phyloP scores from a whole-genome alignment of 2,113 vertebrate species.

The Echinops telfairi region DNA sequence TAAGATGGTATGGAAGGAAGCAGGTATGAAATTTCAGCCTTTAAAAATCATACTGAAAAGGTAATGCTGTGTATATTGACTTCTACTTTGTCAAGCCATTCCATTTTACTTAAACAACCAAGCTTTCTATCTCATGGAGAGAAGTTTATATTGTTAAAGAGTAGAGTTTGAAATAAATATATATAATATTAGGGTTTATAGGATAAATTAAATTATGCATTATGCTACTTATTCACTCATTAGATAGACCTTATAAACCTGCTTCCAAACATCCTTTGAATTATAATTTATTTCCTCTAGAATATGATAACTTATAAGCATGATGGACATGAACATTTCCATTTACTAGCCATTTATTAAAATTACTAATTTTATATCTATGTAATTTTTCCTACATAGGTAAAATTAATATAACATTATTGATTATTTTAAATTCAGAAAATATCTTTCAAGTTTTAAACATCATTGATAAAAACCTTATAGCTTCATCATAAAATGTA shows the following conservation, averaged over 20 bases:
- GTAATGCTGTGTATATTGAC: conserved; percentile 45
- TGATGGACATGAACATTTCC: not conserved
- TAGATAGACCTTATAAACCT: not conserved
- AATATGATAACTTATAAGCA: not conserved
- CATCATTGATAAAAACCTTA: not conserved
- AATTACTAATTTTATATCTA: not conserved
- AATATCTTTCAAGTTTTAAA: conserved; percentile 6
- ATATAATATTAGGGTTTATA: not conserved
- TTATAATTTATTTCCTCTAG: not conserved
- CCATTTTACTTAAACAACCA: not conserved
- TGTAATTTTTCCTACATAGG: no score
- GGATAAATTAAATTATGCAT: not conserved
- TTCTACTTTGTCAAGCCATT: conserved; percentile 45
- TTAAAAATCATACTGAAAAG: conserved; percentile 55
- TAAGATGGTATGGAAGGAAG: not conserved
- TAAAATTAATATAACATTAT: no score
- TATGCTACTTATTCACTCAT: not conserved
- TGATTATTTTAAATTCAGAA: not conserved
- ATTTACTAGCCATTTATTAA: conserved; percentile 39
- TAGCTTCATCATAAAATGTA: not conserved
- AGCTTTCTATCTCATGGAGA: no score
- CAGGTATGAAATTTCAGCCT: not conserved
- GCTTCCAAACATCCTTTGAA: not conserved
- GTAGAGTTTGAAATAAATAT: not conserved
- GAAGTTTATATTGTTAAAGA: not conserved